Conservation (phyloP, 1,140 invertebrate genomes). For the Drosophila persimilis region DNA sequence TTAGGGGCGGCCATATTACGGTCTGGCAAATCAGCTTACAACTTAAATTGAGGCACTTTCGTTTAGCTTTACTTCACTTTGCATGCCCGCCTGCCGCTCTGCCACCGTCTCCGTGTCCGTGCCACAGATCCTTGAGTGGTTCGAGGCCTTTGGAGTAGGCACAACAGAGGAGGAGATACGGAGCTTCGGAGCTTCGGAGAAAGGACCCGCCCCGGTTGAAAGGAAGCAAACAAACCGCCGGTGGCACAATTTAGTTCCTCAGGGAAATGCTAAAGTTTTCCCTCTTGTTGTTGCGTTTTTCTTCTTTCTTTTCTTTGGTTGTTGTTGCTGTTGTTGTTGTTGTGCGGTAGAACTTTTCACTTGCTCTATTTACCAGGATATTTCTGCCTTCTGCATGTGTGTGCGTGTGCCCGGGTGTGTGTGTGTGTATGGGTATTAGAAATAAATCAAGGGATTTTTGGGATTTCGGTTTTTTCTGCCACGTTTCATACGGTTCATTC, state of each 20-base stretch:
- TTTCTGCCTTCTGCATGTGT: constrained; percentile 7
- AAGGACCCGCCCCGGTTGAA: constrained; percentile 12
- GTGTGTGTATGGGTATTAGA: constrained; percentile 63
- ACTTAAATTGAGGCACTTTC: constrained; percentile 81
- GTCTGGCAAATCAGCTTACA: constrained; percentile 76
- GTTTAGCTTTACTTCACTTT: constrained; percentile 79
- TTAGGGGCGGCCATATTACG: constrained; percentile 45
- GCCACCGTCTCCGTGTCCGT: neutral
- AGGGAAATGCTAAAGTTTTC: constrained; percentile 67
- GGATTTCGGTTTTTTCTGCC: constrained; percentile 63
- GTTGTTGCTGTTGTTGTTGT: constrained; percentile 10
- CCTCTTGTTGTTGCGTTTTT: constrained; percentile 41
- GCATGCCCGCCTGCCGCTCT: constrained; percentile 55
- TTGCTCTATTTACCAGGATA: constrained; percentile 74
- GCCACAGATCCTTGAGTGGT: constrained; percentile 65
- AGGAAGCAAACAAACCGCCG: constrained; percentile 69
- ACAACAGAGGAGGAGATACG: neutral
- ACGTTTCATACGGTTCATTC: constrained; percentile 36
- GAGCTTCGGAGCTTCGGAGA: neutral
- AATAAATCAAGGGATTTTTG: constrained; percentile 81
- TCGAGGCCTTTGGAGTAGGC: constrained; percentile 25
- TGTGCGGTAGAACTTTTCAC: constrained; percentile 58
- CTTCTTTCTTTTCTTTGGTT: neutral
- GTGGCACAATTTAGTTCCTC: constrained; percentile 78
- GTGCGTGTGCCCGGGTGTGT: constrained; percentile 8